Percentiles rank a stretch among this genome's conserved stretches.
These are phyloP conservation scores for Actinernus sp. DNA, from an alignment of 92 coral and sea anemone genomes.

Conservation along the genomic window DNA sequence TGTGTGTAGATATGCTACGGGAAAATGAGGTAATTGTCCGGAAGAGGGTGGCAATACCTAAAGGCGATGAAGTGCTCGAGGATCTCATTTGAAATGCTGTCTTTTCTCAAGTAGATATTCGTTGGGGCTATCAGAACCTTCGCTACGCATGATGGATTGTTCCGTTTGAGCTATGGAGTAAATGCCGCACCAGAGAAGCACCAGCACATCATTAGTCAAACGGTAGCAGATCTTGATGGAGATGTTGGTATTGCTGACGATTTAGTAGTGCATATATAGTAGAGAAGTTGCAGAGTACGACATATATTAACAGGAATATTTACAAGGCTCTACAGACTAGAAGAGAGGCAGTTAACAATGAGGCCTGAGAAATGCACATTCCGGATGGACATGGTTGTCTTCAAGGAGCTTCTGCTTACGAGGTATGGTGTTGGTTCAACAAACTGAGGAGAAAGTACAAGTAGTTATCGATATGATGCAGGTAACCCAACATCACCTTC, in stretches of 20 bases:
- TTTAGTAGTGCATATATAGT: conserved; percentile 21
- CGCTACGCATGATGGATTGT: conserved; percentile 46
- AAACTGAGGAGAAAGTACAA: no score
- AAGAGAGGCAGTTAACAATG: conserved; percentile 32
- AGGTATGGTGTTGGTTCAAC: conserved; percentile 41
- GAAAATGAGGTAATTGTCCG: conserved; percentile 22
- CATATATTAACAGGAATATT: no score
- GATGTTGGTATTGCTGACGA: conserved; percentile 37
- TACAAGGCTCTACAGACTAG: conserved; percentile 19
- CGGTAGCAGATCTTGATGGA: conserved; percentile 20
- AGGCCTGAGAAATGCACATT: conserved; percentile 40
- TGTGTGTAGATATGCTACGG: no score
- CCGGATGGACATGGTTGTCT: conserved; percentile 26
- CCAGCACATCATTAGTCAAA: conserved; percentile 38
- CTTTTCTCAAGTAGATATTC: conserved; percentile 31
- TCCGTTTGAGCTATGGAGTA: conserved; percentile 37
- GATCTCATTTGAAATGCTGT: conserved; percentile 40
- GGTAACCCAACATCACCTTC: no score
- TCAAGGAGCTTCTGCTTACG: conserved; percentile 39
- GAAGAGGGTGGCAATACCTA: conserved; percentile 39
- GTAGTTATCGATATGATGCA: no score
- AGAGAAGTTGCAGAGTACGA: no score
- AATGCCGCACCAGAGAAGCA: conserved; percentile 59
- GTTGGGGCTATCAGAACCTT: conserved; percentile 41
- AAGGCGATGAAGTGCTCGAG: conserved; percentile 34